Evolutionary conservation across 2,888 invertebrate genomes (phyloP).

Genomic region (Abrostola triplasia): DNA sequence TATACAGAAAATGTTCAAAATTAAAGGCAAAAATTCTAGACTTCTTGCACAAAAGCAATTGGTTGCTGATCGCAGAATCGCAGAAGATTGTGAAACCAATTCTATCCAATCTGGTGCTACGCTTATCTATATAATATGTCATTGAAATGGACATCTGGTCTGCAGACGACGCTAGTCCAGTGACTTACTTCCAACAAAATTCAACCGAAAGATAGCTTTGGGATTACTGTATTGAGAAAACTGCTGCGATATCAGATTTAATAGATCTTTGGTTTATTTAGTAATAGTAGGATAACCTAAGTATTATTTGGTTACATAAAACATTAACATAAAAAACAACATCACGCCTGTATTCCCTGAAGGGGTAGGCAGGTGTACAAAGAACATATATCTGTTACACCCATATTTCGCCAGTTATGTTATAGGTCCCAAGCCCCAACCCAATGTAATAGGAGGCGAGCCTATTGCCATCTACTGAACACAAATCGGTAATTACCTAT

Average conservation of each 20-base stretch:
- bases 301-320: too few species aligned
- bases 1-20: too few species aligned
- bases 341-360: too few species aligned
- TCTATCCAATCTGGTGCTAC: slow-evolving; percentile 15
- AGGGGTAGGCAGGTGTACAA: too few species aligned
- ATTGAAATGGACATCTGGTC: slow-evolving; percentile 34
- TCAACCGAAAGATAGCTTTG: not conserved
- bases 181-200: slow-evolving; percentile 30
- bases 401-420: too few species aligned
- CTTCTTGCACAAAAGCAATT: slow-evolving; percentile 1
- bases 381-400: too few species aligned
- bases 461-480: too few species aligned
- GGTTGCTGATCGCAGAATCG: slow-evolving; percentile 7
- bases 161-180: slow-evolving; percentile 24
- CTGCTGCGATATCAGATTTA: not conserved
- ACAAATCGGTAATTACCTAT: too few species aligned
- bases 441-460: too few species aligned
- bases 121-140: slow-evolving; percentile 40
- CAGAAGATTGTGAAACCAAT: slow-evolving; percentile 13
- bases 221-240: not conserved
- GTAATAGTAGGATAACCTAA: too few species aligned
- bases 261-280: not conserved
- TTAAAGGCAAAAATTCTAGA: not conserved
- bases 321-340: too few species aligned
- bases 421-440: too few species aligned